Base-by-base conservation (phyloP, 2,797 vertebrate genomes). In the Zalophus californianus region DNA sequence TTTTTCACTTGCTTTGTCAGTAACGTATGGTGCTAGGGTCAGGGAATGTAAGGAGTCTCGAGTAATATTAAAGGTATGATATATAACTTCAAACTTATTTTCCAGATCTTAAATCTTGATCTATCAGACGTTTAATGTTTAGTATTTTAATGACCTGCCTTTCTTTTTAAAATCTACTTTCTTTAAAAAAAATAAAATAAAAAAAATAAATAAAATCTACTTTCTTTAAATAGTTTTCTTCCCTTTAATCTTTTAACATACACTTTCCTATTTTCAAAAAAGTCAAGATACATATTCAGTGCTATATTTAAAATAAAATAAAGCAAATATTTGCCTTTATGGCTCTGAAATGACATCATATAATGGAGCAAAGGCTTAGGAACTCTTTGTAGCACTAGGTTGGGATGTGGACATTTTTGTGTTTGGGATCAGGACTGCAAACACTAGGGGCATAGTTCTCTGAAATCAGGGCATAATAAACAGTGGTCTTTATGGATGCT, bases 291-390 rank as follows among this genome's bases (percentile, higher is more conserved):
- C 21, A 50, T 58, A 70, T 80, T 60, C n/a, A 9, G 3, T 89
- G 58, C 48, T 56, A 87, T 73, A 73, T 70, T 96, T 90, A 91
- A 94, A 90, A 83, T 87, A 58, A 93, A 95, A 66, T 77, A 58
- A 58, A 50, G 64, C 44, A 90, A 66, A 35, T 89, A 44, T 83
- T 91, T 86, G 66, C 35, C 86, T 90, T 90, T 82, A 35, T 41
- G 78, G 41, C 58, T 87, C 41, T 66, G 58, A 75, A 73, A 73
- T 91, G 64, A 44, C 66, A 96, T 60, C 11, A 4, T 35, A 77
- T 48, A 64, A 21, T 50, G 66, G 35, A 89, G 77, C 50, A 58
- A 58, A 92, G 64, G 13, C 70, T 60, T n/a, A 16, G 68, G 23
- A 90, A 58, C 41, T n/a, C 35, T 41, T 60, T 54, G 13, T 29